Conservation (phyloP, 2,888 invertebrate genomes). For the Scaeva pyrastri region DNA sequence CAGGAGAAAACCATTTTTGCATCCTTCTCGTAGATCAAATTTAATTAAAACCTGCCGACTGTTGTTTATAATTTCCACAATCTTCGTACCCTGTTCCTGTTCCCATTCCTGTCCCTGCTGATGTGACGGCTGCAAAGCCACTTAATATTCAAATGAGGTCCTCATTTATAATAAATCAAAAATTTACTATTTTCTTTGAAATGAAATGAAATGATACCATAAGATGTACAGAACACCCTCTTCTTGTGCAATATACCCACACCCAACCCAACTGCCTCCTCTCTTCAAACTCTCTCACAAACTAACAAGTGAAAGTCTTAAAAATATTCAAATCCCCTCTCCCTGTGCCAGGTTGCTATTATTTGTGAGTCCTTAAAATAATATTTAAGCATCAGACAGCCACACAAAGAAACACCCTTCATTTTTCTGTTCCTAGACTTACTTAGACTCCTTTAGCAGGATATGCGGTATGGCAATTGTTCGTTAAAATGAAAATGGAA, state of each 20-base stretch:
- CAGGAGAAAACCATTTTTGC: conserved; percentile 65
- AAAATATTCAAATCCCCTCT: conserved; percentile 43
- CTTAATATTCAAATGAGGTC: conserved; percentile 75
- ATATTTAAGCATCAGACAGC: conserved; percentile 7
- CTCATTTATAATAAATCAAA: conserved; percentile 66
- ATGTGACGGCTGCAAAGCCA: conserved; percentile 67
- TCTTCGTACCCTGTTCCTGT: not conserved
- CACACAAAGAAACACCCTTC: conserved; percentile 12
- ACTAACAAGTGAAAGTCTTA: conserved; percentile 50
- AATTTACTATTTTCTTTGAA: conserved; percentile 69
- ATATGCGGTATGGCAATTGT: conserved; percentile 30
- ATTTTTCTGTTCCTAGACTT: not conserved
- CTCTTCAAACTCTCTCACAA: not conserved
- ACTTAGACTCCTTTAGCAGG: not conserved
- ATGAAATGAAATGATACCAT: not conserved
- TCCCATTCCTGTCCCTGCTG: not conserved
- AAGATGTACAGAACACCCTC: conserved; percentile 21
- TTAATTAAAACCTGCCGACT: conserved; percentile 75
- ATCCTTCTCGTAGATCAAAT: conserved; percentile 73
- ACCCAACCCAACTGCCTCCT: not conserved
- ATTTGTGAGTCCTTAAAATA: conserved; percentile 34
- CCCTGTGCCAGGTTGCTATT: conserved; percentile 21
- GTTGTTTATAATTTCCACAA: conserved; percentile 73
- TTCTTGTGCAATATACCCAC: not conserved
- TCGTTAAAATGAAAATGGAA: conserved; percentile 24